Conservation (phyloP, 2,113 vertebrate species). For the Lampris megalopsis region DNA sequence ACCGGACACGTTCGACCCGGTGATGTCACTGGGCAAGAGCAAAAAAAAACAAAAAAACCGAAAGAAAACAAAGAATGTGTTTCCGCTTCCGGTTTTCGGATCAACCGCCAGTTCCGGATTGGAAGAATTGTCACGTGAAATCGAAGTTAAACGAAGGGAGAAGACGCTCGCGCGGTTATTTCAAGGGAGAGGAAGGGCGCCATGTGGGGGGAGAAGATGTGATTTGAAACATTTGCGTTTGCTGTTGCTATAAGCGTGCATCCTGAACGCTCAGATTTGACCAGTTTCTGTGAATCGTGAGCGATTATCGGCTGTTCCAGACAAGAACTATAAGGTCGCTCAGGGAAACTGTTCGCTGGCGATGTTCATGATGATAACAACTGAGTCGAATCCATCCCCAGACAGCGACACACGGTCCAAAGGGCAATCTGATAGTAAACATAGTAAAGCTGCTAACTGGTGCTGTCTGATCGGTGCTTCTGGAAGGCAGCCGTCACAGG, state of each 20-base stretch:
- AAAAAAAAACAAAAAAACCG: conserved; percentile 34
- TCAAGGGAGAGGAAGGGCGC: background rate
- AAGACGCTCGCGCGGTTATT: too few relatives aligned
- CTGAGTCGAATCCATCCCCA: background rate
- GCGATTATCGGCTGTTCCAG: background rate
- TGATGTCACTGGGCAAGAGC: conserved; percentile 24
- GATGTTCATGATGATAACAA: background rate
- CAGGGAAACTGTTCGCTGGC: background rate
- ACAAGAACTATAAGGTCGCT: background rate
- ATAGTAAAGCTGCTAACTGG: conserved; percentile 32
- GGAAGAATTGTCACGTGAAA: too few relatives aligned
- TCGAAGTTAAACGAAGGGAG: too few relatives aligned
- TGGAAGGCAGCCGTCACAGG: conserved; percentile 60
- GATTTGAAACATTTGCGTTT: conserved; percentile 29
- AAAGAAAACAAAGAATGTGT: conserved; percentile 11
- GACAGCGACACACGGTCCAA: background rate
- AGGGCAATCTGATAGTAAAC: conserved; percentile 19
- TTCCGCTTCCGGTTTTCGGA: background rate
- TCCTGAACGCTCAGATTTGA: too few relatives aligned
- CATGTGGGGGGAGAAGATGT: background rate
- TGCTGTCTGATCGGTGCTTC: conserved; percentile 52
- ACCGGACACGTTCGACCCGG: conserved; percentile 15
- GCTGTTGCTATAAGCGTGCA: background rate
- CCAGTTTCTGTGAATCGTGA: too few relatives aligned
- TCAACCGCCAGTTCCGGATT: too few relatives aligned